A percentile compares a stretch with the other conserved stretches of the same genome.
Evolutionary conservation across 1,140 invertebrate genomes (phyloP).

Genomic region (Triops cancriformis): DNA sequence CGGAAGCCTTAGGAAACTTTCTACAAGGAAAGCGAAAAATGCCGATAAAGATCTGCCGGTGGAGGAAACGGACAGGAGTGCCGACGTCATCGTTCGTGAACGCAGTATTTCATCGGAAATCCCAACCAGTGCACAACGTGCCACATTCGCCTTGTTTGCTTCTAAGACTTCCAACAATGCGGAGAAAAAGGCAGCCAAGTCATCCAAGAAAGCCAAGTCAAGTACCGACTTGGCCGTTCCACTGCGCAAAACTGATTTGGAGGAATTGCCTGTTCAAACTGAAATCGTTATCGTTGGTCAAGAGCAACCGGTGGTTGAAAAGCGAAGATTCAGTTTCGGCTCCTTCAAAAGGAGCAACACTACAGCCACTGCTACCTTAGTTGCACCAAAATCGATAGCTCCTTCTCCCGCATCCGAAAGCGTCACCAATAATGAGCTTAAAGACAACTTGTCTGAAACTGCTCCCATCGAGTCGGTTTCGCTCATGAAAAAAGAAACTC

Average conservation of each 20-base stretch:
- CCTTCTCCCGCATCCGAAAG: background rate
- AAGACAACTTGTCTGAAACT: background rate
- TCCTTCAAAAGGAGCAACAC: background rate
- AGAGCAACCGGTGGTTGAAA: slow-evolving; percentile 13
- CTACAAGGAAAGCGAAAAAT: background rate
- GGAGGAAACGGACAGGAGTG: background rate
- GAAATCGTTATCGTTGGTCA: background rate
- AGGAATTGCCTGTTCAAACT: background rate
- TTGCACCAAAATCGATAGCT: background rate
- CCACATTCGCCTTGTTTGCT: background rate
- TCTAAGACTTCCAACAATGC: background rate
- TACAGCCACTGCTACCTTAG: background rate
- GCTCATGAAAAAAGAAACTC: background rate
- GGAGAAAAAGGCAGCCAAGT: background rate
- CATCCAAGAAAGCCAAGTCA: background rate
- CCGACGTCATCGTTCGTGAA: background rate
- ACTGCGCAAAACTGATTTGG: background rate
- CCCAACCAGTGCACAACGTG: background rate
- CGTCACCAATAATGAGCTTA: background rate
- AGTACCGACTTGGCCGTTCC: background rate
- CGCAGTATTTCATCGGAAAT: background rate
- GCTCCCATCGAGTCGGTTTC: background rate
- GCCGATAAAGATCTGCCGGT: background rate
- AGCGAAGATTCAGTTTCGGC: background rate
- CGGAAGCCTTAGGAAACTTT: background rate